Evolutionary conservation across 2,113 vertebrate genomes (phyloP).

Genomic region (Camelus bactrianus): DNA sequence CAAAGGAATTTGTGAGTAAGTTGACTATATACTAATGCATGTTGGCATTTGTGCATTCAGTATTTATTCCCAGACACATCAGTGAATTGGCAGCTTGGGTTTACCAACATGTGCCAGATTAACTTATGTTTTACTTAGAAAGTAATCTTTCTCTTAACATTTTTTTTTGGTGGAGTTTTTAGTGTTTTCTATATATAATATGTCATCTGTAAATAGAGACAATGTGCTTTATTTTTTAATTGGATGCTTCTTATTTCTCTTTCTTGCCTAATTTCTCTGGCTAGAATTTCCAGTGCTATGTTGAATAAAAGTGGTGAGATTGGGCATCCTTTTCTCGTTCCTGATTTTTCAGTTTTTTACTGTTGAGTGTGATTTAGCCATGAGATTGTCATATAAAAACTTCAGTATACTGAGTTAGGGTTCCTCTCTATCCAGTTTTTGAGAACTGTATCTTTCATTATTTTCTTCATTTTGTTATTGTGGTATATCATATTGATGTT

Average conservation of each 20-base stretch:
- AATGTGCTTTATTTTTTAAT: not conserved
- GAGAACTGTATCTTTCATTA: not conserved
- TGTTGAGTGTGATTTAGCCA: not conserved
- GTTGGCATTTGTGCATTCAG: constrained; percentile 35
- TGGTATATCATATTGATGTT: not conserved
- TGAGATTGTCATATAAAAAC: not conserved
- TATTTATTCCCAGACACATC: constrained; percentile 31
- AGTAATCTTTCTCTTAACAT: not conserved
- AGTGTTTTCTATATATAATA: not conserved
- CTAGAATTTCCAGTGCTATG: not conserved
- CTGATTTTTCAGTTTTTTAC: not conserved
- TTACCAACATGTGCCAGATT: not conserved
- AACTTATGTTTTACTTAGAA: not conserved
- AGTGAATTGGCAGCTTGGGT: not conserved
- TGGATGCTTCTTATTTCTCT: not conserved
- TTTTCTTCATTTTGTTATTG: not conserved
- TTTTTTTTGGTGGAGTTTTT: not conserved
- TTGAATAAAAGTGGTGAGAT: not conserved
- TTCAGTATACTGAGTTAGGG: not conserved
- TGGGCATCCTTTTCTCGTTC: not conserved
- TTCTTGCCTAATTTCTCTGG: not conserved
- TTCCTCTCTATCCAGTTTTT: not conserved
- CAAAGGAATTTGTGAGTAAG: not conserved
- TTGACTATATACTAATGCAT: not conserved
- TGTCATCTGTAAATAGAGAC: not conserved